A percentile compares a stretch with the other conserved stretches of the same genome.
phyloP scores from a whole-genome alignment of 1,140 invertebrate genomes.

The Bombus breviceps region DNA sequence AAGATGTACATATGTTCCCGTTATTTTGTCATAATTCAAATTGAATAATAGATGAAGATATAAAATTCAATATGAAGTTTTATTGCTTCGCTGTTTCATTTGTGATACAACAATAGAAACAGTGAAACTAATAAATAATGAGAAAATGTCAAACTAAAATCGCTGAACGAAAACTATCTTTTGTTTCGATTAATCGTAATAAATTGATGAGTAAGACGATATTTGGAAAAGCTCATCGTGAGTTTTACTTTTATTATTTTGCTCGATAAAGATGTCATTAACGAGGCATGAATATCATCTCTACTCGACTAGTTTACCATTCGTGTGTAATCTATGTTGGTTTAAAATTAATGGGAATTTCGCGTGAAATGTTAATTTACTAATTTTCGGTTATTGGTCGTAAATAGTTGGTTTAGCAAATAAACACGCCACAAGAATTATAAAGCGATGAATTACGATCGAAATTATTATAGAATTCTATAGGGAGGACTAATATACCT shows the following conservation, averaged over 20 bases:
- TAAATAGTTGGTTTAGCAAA: background rate
- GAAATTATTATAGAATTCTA: background rate
- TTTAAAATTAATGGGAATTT: background rate
- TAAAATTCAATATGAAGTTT: background rate
- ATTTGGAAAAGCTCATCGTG: background rate
- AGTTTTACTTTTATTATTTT: background rate
- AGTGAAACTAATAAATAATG: background rate
- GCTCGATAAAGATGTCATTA: background rate
- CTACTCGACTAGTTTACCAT: background rate
- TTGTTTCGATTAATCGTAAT: background rate
- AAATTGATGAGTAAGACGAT: background rate
- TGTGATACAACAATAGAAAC: no score
- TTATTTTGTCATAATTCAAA: background rate
- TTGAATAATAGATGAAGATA: background rate
- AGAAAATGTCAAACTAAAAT: background rate
- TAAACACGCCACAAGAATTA: background rate
- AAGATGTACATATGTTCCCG: background rate
- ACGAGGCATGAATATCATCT: background rate
- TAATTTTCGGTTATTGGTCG: conserved; percentile 14
- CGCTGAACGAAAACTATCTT: background rate
- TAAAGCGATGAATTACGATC: background rate
- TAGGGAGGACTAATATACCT: no score
- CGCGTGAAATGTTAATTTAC: conserved; percentile 1
- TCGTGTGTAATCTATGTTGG: background rate
- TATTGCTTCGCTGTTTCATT: no score